Evolutionary conservation across 1,140 invertebrate genomes (phyloP).

Genomic region (Bombus difficillimus): DNA sequence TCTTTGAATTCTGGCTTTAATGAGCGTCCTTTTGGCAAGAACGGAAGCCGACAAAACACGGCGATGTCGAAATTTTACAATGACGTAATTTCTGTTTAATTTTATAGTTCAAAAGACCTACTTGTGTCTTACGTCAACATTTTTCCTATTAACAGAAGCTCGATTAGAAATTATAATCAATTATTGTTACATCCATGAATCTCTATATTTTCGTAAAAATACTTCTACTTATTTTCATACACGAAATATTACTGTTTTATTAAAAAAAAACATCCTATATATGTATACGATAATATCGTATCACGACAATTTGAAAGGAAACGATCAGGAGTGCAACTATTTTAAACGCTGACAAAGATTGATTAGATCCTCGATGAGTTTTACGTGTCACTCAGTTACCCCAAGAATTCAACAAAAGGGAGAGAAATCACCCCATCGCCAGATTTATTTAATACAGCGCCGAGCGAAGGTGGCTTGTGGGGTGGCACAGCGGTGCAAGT

Average conservation of each 20-base stretch:
- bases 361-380: constrained; percentile 50
- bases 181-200: neutral
- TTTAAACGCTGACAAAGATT: constrained; percentile 36
- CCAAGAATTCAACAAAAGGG: constrained; percentile 56
- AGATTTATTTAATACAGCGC: constrained; percentile 74
- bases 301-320: accelerated
- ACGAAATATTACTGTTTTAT: too few species aligned
- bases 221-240: too few species aligned
- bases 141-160: neutral
- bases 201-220: too few species aligned
- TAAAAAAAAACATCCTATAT: neutral
- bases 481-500: constrained; percentile 58
- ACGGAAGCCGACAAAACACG: constrained; percentile 17
- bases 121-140: neutral
- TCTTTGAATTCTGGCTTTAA: constrained; percentile 71
- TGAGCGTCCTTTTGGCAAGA: constrained; percentile 29
- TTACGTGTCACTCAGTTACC: constrained; percentile 37
- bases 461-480: constrained; percentile 51
- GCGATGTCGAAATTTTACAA: neutral
- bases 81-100: neutral
- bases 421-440: constrained; percentile 74
- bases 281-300: too few species aligned
- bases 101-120: neutral
- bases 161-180: neutral
- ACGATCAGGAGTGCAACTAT: neutral